A percentile compares a stretch with the other conserved stretches of the same genome.
Conservation (phyloP, 2,797 vertebrate species). For the Sarcoramphus papa region DNA sequence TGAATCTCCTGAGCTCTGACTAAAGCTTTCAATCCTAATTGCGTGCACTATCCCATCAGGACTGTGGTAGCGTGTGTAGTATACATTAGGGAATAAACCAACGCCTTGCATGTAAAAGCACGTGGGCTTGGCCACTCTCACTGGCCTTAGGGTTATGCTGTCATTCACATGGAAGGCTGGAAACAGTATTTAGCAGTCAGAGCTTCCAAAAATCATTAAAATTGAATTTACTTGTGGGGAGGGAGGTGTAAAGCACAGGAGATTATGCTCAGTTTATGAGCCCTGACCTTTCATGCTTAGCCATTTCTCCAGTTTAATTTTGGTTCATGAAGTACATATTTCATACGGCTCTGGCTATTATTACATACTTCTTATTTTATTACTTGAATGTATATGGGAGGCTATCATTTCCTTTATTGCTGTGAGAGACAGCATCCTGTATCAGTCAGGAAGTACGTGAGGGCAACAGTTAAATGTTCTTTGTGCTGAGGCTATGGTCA, state of each 20-base stretch:
- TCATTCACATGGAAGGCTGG: constrained; percentile 42
- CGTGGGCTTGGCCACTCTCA: not conserved
- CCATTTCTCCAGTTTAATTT: constrained; percentile 70
- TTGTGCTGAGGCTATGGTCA: not conserved
- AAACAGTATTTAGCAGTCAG: constrained; percentile 60
- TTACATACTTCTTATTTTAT: constrained; percentile 63
- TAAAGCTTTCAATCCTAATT: not conserved
- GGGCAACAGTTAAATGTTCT: not conserved
- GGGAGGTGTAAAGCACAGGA: constrained; percentile 58
- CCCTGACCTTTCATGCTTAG: constrained; percentile 69
- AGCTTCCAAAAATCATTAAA: constrained; percentile 70
- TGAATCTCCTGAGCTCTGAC: not conserved
- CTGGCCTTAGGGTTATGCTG: not conserved
- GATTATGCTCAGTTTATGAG: constrained; percentile 73
- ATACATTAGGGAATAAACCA: not conserved
- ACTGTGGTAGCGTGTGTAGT: not conserved
- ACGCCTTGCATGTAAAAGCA: not conserved
- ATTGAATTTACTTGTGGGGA: constrained; percentile 71
- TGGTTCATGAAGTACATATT: constrained; percentile 66
- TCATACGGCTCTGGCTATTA: constrained; percentile 68
- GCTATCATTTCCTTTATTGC: constrained; percentile 65
- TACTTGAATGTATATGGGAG: constrained; percentile 55
- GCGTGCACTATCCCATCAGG: not conserved
- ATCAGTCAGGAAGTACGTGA: constrained; percentile 45
- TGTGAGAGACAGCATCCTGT: constrained; percentile 52